phyloP scores from a whole-genome alignment of 2,797 vertebrate genomes.

The Paramormyrops hopkinsi region DNA sequence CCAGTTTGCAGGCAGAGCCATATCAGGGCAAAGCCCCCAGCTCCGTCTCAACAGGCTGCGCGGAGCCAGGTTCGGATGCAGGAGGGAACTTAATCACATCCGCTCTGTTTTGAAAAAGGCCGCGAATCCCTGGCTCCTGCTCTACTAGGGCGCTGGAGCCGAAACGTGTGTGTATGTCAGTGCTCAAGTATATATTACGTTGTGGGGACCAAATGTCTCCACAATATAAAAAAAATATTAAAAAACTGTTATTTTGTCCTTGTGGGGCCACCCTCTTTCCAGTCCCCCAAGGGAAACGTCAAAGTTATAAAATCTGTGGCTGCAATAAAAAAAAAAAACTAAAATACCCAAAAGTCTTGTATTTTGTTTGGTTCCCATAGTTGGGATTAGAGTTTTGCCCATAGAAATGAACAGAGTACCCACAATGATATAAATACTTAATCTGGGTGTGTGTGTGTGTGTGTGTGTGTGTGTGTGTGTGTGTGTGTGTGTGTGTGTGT shows the following conservation, averaged over 20 bases:
- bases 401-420: background rate
- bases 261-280: background rate
- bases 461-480: background rate
- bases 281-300: background rate
- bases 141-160: background rate
- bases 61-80: background rate
- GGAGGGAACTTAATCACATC: background rate
- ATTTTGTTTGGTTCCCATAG: background rate
- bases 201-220: background rate
- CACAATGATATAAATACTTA: background rate
- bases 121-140: background rate
- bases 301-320: background rate
- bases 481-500: background rate
- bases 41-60: background rate
- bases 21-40: slow-evolving; percentile 16
- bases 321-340: background rate
- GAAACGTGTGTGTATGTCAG: background rate
- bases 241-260: background rate
- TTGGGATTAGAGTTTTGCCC: background rate
- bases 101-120: background rate
- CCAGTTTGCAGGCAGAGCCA: background rate
- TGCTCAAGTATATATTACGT: background rate
- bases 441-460: background rate
- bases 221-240: background rate
- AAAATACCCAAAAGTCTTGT: background rate